phyloP scores from a whole-genome alignment of 1,140 invertebrate genomes.

The Bombus superbus region DNA sequence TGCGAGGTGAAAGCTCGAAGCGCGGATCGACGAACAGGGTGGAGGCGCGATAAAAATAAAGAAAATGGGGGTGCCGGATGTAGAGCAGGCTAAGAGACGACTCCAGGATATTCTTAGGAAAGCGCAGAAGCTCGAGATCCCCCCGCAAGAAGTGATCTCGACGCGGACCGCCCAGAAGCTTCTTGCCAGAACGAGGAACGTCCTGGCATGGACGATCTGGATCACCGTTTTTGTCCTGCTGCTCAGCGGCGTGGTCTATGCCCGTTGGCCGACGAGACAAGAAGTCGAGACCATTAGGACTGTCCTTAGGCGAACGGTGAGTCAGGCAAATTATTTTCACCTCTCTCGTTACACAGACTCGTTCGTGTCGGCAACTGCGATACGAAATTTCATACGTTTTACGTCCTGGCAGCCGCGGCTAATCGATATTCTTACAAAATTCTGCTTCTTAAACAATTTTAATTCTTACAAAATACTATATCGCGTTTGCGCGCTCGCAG shows the following conservation, averaged over 20 bases:
- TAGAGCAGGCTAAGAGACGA: conserved; percentile 73
- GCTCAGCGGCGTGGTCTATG: conserved; percentile 72
- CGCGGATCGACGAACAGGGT: conserved; percentile 12
- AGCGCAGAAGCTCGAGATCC: conserved; percentile 74
- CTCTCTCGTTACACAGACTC: no score
- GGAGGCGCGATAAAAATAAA: conserved; percentile 44
- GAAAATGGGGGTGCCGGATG: conserved; percentile 70
- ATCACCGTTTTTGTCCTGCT: conserved; percentile 72
- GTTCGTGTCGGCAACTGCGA: not conserved
- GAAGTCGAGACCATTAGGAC: conserved; percentile 76
- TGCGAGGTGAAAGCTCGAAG: conserved; percentile 6
- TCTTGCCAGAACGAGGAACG: conserved; percentile 71
- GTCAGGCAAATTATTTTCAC: conserved; percentile 40
- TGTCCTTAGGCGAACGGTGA: conserved; percentile 76
- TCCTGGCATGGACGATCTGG: conserved; percentile 69
- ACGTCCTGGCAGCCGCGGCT: no score
- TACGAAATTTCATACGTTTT: not conserved
- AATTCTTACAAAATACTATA: no score
- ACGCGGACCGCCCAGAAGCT: conserved; percentile 74
- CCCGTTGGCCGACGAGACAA: conserved; percentile 72
- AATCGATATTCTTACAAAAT: no score
- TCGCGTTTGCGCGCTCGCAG: no score
- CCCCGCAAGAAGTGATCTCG: conserved; percentile 70
- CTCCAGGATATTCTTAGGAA: conserved; percentile 73
- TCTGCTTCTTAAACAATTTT: no score